These are phyloP conservation scores for Spheniscus humboldti DNA, from an alignment of 2,797 vertebrate genomes.

Conservation along the genomic window DNA sequence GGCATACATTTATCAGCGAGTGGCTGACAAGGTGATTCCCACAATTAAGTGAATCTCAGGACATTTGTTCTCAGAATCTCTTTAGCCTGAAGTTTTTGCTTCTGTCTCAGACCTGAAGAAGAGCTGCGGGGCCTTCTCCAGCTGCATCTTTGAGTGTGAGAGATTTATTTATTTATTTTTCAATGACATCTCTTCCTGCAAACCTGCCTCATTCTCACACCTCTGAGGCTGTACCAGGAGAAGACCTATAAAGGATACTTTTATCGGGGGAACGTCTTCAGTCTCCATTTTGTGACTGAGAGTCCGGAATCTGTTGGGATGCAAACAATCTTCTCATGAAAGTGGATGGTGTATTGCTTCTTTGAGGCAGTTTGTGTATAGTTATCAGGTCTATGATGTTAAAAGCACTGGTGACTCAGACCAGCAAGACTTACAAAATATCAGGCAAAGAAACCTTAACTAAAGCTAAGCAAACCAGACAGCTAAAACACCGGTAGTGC, in stretches of 20 bases:
- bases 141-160: neutral
- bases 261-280: neutral
- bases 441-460: neutral
- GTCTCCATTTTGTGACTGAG: neutral
- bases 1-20: neutral
- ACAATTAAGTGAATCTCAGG: neutral
- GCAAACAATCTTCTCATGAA: neutral
- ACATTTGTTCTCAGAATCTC: neutral
- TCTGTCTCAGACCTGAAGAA: neutral
- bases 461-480: neutral
- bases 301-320: neutral
- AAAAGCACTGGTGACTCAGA: neutral
- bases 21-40: neutral
- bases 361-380: neutral
- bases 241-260: neutral
- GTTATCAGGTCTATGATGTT: neutral
- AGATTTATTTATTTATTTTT: neutral
- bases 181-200: neutral
- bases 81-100: neutral
- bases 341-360: neutral
- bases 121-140: neutral
- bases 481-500: neutral
- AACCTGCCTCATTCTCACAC: neutral
- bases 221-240: neutral
- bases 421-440: neutral